Percentiles rank a stretch among this genome's conserved stretches.
These are phyloP conservation scores for Alitta virens DNA, from an alignment of 2,888 invertebrate genomes.

Conservation along the genomic window DNA sequence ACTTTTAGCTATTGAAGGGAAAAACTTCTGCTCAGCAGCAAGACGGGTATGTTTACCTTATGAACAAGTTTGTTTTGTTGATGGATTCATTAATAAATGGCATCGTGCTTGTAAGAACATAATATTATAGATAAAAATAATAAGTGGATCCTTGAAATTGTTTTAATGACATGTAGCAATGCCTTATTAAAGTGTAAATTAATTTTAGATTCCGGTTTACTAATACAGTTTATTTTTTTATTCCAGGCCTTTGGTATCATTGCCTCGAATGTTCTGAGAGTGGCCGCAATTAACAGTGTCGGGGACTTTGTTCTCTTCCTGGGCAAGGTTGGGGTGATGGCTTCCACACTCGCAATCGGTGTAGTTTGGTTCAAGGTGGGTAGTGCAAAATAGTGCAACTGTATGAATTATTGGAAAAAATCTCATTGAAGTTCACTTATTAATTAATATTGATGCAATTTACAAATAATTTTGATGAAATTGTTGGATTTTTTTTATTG, in stretches of 20 bases:
- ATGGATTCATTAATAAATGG: not conserved
- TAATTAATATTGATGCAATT: no score
- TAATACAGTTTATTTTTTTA: no score
- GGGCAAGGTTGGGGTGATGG: conserved; percentile 77
- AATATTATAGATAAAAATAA: not conserved
- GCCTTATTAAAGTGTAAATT: no score
- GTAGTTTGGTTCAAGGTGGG: conserved; percentile 62
- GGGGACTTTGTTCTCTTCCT: conserved; percentile 91
- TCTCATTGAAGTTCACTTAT: no score
- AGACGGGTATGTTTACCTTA: conserved; percentile 69
- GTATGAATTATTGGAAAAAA: no score
- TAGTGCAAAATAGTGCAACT: no score
- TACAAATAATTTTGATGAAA: no score
- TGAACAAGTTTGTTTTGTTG: no score
- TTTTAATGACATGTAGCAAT: no score
- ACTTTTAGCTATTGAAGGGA: conserved; percentile 84
- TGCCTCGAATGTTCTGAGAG: conserved; percentile 71
- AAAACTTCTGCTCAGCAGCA: conserved; percentile 86
- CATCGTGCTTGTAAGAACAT: not conserved
- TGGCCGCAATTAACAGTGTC: conserved; percentile 87
- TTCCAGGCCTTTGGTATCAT: conserved; percentile 82
- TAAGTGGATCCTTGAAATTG: no score
- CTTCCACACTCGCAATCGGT: conserved; percentile 76
- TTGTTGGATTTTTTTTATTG: no score
- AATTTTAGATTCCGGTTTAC: no score